These are phyloP conservation scores for Quiscalus mexicanus DNA, from an alignment of 2,113 vertebrate genomes.

Conservation along the genomic window DNA sequence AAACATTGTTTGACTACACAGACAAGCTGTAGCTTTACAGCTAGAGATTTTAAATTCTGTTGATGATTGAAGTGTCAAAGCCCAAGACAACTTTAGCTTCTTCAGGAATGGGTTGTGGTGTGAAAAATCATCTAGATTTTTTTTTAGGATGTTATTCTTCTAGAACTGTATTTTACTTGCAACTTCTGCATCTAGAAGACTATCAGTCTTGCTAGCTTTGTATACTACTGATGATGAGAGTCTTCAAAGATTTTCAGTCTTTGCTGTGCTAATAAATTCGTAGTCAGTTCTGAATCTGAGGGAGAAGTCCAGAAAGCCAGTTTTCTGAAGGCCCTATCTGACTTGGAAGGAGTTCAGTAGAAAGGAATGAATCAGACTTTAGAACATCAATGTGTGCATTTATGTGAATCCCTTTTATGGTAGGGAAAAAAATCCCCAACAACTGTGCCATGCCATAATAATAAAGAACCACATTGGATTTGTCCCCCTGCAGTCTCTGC, in stretches of 20 bases:
- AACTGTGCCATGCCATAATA: background rate
- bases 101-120: background rate
- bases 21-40: background rate
- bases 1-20: background rate
- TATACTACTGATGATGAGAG: background rate
- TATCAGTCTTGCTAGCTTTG: background rate
- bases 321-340: background rate
- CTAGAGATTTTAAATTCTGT: background rate
- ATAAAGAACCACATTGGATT: background rate
- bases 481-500: background rate
- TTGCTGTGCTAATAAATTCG: background rate
- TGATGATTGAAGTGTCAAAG: background rate
- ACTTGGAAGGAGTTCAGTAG: background rate
- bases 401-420: background rate
- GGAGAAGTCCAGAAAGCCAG: background rate
- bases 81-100: background rate
- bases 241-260: background rate
- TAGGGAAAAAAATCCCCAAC: accelerated
- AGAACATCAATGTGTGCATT: background rate
- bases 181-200: background rate
- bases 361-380: background rate
- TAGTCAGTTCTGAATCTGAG: background rate
- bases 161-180: background rate
- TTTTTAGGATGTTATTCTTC: background rate
- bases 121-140: background rate